Evolutionary conservation across 2,113 vertebrate species (phyloP), one percentile per base, ranked within the genome.

Genomic region (Tyrannus savana): DNA sequence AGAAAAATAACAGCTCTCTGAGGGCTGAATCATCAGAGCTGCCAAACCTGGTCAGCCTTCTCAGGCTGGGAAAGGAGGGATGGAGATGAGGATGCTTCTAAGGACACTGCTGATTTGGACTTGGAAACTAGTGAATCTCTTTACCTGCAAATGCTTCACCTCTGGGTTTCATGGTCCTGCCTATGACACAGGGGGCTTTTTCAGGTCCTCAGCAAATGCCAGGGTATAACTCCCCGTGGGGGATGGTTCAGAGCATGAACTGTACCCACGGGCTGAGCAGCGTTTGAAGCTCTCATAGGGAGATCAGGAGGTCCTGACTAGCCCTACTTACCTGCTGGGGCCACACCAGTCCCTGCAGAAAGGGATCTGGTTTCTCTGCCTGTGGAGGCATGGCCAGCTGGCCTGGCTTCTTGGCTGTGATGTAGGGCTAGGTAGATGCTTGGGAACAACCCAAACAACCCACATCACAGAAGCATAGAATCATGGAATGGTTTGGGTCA

Each of bases 1-100:
- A 71, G 83, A 71, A 87, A 89, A 84, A 87, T 76, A 92, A 42
- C 58, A 92, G 63, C 59, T 93, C 85, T 79, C 85, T 58, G 67
- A 93, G 71, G 83, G 81, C 30, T 90, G 72, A 92, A 77, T 85
- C 59, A 73, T 53, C 75, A 62, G 63, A 83, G 55, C 90, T 84
- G 68, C 88, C 88, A 95, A 55, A 21, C 25, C 76, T 35, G 59
- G 78, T 41, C 62, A 90, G 33, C 50, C 14, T 77, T 66, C 49
- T 46, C 2, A 2, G 15, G 37, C 31, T 62, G 49, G 66, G 84
- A 63, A 83, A 80, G 49, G 22, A 66, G 19, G 50, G 41, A 19
- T n/a, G 8, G n/a, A 53, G 30, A 49, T 16, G 24, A 58, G 27
- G 19, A 52, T 39, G 47, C 41, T 87, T 14, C 71, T 74, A 72